Evolutionary conservation across 2,113 vertebrate species (phyloP), one percentile per base, ranked within the genome.

Genomic region (Rousettus leschenaultii): DNA sequence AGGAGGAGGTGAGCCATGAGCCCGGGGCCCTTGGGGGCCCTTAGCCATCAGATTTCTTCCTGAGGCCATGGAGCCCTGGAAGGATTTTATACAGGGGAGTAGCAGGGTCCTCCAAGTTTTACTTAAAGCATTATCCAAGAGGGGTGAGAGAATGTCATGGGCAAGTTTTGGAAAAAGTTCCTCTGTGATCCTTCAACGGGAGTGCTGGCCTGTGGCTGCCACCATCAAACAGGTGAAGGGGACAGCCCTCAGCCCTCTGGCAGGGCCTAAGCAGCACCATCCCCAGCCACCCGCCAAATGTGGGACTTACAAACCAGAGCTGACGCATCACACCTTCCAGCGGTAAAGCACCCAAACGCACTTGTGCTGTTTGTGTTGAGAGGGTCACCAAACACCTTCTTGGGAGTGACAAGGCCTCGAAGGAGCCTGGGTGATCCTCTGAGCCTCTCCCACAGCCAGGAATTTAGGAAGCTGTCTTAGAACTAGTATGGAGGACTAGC

Each of bases 401-500:
- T 2, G 6, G 59, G 55, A 83, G 38, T 68, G 57, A 51, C 26
- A 63, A 26, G 43, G 33, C 70, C 51, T 30, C 19, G 3, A 11
- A 61, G 63, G 53, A 33, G 61, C 78, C 19, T n/a, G 35, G 51
- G 33, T 3, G 21, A 65, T 43, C 73, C 73, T 19, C 11, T 6
- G 38, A 19, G 38, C 53, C 33, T 13, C 51, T 43, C 45, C 77
- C 77, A n/a, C 0, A 4, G 21, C 30, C 9, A 19, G 26, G 18
- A 86, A 70, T 19, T 5, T 10, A 68, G 28, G 30, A n/a, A 38
- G 66, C 26, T 6, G 21, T 28, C 22, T 28, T 22, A 13, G 63
- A 28, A 15, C 38, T 5, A 0, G 13, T 1, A 3, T 3, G 13
- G 22, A 7, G 24, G 21, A 14, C 33, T 28, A 12, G 14, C 11